Percentiles rank a stretch among this genome's conserved stretches.
phyloP scores from a whole-genome alignment of 2,113 vertebrate species.

The Ctenomys sociabilis region DNA sequence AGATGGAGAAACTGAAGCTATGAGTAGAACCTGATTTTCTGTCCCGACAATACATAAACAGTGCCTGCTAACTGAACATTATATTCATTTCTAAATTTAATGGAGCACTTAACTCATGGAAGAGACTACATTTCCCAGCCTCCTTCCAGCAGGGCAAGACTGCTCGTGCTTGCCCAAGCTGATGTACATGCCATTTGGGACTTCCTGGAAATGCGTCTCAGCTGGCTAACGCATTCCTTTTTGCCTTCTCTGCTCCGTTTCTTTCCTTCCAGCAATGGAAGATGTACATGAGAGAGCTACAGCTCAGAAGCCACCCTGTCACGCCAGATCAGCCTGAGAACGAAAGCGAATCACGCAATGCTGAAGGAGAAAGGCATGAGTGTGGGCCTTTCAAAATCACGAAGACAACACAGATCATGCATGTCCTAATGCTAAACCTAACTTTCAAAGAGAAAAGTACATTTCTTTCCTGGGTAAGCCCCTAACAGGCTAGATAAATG shows the following conservation, averaged over 20 bases:
- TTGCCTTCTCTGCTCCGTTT: neutral
- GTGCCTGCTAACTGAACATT: neutral
- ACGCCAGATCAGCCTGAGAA: neutral
- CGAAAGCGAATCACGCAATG: neutral
- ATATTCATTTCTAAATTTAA: neutral
- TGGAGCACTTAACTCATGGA: neutral
- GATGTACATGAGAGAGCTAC: neutral
- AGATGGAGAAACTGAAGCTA: constrained; percentile 22
- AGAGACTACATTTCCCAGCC: neutral
- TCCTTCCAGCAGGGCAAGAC: neutral
- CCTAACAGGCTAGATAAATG: neutral
- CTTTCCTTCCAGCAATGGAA: neutral
- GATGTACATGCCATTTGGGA: neutral
- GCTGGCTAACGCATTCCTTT: neutral
- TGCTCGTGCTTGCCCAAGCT: too few relatives aligned
- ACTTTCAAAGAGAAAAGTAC: constrained; percentile 25
- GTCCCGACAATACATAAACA: too few relatives aligned
- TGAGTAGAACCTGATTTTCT: neutral
- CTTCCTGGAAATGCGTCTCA: neutral
- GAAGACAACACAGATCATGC: neutral
- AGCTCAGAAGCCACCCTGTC: neutral
- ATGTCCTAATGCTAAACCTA: neutral
- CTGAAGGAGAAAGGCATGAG: neutral
- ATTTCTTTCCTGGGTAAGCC: neutral
- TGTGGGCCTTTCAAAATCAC: neutral